Percentiles rank a stretch among this genome's conserved stretches.
Conservation (phyloP, 2,888 invertebrate genomes). For the Laothoe populi region DNA sequence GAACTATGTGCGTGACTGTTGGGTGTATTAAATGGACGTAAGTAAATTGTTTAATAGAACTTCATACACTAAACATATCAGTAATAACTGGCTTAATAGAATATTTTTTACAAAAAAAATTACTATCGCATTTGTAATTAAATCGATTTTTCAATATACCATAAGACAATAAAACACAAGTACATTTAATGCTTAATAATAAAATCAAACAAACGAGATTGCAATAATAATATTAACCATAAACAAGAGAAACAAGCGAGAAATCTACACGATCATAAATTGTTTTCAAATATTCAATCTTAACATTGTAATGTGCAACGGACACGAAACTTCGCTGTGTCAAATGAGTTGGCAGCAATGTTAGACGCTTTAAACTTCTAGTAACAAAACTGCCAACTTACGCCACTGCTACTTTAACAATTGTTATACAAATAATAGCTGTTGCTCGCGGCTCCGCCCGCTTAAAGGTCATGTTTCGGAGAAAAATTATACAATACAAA, state of each 20-base stretch:
- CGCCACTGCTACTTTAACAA: neutral
- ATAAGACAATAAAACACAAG: neutral
- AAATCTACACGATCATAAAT: conserved; percentile 1
- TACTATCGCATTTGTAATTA: too few species aligned
- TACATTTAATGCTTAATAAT: conserved; percentile 4
- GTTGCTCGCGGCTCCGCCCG: too few species aligned
- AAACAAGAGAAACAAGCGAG: conserved; percentile 1
- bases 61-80: too few species aligned
- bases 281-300: conserved; percentile 12
- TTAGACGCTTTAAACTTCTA: neutral
- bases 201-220: neutral
- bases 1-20: too few species aligned
- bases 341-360: neutral
- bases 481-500: too few species aligned
- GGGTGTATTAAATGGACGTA: too few species aligned
- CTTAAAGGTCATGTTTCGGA: too few species aligned
- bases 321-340: neutral
- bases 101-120: too few species aligned
- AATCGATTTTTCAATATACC: too few species aligned
- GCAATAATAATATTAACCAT: conserved; percentile 6
- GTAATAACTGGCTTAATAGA: too few species aligned
- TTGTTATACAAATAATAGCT: neutral
- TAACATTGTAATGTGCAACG: neutral
- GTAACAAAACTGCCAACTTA: neutral
- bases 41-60: too few species aligned